Evolutionary conservation across 2,888 invertebrate genomes (phyloP).

Genomic region (Cephus sareptanus): DNA sequence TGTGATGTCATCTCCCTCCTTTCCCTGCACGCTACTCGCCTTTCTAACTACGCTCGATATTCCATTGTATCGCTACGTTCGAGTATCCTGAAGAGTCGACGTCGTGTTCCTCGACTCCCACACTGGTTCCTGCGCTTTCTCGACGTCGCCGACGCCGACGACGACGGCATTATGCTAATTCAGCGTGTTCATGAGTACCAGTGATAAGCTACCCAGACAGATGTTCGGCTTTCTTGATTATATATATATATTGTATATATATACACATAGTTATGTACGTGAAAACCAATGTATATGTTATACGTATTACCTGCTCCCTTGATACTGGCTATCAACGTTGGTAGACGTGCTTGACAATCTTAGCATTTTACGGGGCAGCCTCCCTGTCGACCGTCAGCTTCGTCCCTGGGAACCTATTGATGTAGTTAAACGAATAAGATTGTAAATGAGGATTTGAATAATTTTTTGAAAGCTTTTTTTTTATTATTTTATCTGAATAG

Average conservation of each 20-base stretch:
- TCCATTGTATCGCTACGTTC: conserved; percentile 45
- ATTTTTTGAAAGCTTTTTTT: no score
- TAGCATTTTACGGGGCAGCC: no score
- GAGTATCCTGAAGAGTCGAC: conserved; percentile 36
- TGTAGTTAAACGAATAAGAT: no score
- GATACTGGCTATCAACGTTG: no score
- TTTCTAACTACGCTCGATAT: conserved; percentile 41
- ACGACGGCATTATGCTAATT: conserved; percentile 49
- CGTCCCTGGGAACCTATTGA: no score
- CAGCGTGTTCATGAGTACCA: conserved; percentile 31
- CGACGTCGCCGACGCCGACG: conserved; percentile 28
- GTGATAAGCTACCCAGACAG: not conserved
- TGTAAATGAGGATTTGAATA: no score
- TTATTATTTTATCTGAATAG: no score
- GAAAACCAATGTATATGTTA: not conserved
- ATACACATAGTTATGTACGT: not conserved
- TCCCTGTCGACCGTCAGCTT: no score
- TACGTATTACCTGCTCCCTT: conserved; percentile 2
- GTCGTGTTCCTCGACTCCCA: conserved; percentile 5
- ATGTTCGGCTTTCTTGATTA: not conserved
- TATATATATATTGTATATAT: conserved; percentile 5
- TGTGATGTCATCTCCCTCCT: no score
- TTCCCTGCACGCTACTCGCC: no score
- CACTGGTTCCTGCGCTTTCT: not conserved
- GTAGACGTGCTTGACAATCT: no score